Evolutionary conservation across 2,113 vertebrate genomes (phyloP).

Genomic region (Rhinoderma darwinii): DNA sequence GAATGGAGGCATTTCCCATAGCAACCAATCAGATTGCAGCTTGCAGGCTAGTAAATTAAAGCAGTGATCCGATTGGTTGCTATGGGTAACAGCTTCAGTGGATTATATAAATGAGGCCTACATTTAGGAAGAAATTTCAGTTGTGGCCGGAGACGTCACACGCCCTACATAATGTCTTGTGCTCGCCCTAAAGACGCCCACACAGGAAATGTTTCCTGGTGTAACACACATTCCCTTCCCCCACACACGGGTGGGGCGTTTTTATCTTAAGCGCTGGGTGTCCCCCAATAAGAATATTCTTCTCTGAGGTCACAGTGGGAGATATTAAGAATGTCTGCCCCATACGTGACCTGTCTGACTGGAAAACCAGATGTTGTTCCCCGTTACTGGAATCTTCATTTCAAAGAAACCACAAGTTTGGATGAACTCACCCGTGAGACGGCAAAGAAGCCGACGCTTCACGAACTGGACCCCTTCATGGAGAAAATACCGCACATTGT

Average conservation of each 20-base stretch:
- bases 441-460: background rate
- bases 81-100: background rate
- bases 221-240: background rate
- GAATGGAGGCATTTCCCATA: too few species aligned
- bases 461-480: background rate
- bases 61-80: background rate
- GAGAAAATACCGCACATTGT: too few species aligned
- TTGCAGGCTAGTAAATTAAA: background rate
- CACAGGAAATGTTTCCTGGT: background rate
- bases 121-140: background rate
- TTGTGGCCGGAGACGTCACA: background rate
- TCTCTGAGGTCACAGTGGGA: background rate
- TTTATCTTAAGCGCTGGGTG: background rate
- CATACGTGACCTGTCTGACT: constrained; percentile 32
- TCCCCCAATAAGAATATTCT: constrained; percentile 9
- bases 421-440: constrained; percentile 72
- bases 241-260: background rate
- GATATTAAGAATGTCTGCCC: background rate
- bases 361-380: constrained; percentile 74
- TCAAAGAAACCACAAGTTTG: constrained; percentile 81
- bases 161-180: background rate
- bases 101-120: background rate
- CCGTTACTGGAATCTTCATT: constrained; percentile 79
- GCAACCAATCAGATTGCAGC: background rate
- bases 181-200: background rate